Conservation (phyloP, 2,113 vertebrate genomes). For the Cromileptes altivelis region DNA sequence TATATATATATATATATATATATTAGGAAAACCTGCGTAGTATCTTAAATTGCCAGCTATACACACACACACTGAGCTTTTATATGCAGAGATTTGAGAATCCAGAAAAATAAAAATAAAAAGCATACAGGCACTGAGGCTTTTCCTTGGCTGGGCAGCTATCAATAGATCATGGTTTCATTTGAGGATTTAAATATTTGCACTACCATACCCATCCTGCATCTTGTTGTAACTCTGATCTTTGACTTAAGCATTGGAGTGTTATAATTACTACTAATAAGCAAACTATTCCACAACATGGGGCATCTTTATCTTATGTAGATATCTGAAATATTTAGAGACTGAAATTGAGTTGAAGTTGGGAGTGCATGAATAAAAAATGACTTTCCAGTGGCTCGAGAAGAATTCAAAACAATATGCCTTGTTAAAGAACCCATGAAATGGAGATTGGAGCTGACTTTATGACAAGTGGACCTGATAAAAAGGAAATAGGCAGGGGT, state of each 20-base stretch:
- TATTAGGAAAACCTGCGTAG: neutral
- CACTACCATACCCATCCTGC: neutral
- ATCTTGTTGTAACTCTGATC: slow-evolving; percentile 1
- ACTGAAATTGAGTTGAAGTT: slow-evolving; percentile 45
- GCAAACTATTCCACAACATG: neutral
- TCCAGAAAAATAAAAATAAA: no score
- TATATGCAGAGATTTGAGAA: neutral
- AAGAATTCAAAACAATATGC: slow-evolving; percentile 57
- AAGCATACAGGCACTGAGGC: no score
- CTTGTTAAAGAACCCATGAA: slow-evolving; percentile 65
- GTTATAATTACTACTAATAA: slow-evolving; percentile 3
- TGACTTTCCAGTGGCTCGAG: slow-evolving; percentile 31
- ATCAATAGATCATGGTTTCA: neutral
- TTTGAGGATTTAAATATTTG: neutral
- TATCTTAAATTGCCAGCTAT: neutral
- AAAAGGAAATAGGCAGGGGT: slow-evolving; percentile 53
- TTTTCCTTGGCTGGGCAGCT: neutral
- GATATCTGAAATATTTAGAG: slow-evolving; percentile 14
- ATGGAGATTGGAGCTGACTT: slow-evolving; percentile 66
- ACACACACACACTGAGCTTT: neutral
- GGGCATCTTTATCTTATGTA: neutral
- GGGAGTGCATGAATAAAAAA: slow-evolving; percentile 47
- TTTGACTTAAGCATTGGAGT: neutral
- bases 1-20: no score
- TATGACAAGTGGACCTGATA: slow-evolving; percentile 58